A percentile compares a stretch with the other conserved stretches of the same genome.
Evolutionary conservation across 2,888 invertebrate genomes (phyloP).

Genomic region (Anorthoa munda): DNA sequence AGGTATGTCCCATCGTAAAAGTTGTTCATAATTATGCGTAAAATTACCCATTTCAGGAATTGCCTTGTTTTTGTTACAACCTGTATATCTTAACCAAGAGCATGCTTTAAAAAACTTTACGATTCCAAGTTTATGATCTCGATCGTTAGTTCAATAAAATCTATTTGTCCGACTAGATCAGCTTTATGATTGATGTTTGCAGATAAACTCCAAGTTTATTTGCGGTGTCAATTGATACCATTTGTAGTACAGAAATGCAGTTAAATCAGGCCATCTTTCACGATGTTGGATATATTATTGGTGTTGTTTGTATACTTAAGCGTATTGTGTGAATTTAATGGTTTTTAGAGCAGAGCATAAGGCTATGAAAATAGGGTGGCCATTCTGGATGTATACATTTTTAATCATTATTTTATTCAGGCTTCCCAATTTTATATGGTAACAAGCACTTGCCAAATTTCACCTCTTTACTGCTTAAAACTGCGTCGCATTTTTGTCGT

Average conservation of each 20-base stretch:
- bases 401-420: too few relatives aligned
- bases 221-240: constrained; percentile 28
- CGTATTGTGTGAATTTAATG: background rate
- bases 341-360: background rate
- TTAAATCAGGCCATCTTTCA: constrained; percentile 25
- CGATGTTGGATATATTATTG: constrained; percentile 8
- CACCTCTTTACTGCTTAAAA: too few relatives aligned
- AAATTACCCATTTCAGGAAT: too few relatives aligned
- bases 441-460: too few relatives aligned
- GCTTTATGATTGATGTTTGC: constrained; percentile 36
- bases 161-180: constrained; percentile 26
- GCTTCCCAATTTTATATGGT: too few relatives aligned
- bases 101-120: constrained; percentile 41
- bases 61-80: too few relatives aligned
- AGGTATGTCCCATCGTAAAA: too few relatives aligned
- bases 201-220: constrained; percentile 30
- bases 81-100: background rate
- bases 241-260: constrained; percentile 9
- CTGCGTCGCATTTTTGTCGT: too few relatives aligned
- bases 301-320: background rate
- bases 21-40: too few relatives aligned
- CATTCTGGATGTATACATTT: too few relatives aligned
- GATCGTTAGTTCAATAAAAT: constrained; percentile 42
- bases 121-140: constrained; percentile 31
- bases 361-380: background rate